Percentiles rank a stretch among this genome's conserved stretches.
These are phyloP conservation scores for Dasypus novemcinctus DNA, from an alignment of 2,113 vertebrate genomes.

Conservation along the genomic window DNA sequence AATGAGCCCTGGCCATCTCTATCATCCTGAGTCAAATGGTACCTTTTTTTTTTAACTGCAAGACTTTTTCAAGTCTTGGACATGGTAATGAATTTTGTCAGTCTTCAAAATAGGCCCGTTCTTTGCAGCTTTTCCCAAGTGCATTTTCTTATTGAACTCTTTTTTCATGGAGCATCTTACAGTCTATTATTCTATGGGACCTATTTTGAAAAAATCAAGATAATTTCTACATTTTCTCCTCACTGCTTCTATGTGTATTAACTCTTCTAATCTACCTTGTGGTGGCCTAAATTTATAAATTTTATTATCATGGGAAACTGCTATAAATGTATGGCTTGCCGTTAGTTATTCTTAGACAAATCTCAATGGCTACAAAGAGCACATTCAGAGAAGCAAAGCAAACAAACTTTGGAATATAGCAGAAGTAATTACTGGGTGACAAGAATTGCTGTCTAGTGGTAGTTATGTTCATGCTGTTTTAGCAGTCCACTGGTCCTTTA, in stretches of 20 bases:
- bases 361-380: background rate
- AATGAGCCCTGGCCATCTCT: background rate
- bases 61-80: background rate
- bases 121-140: background rate
- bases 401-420: background rate
- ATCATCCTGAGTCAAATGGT: background rate
- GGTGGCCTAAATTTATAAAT: background rate
- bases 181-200: background rate
- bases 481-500: conserved; percentile 26
- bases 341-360: background rate
- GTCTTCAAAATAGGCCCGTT: background rate
- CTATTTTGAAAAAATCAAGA: background rate
- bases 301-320: background rate
- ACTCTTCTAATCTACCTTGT: background rate
- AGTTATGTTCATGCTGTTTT: conserved; percentile 25
- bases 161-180: background rate
- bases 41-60: background rate
- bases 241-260: background rate
- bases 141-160: background rate
- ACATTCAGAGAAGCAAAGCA: background rate
- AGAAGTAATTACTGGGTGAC: background rate
- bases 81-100: background rate
- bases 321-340: background rate
- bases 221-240: background rate
- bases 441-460: conserved; percentile 5